These are phyloP conservation scores for Catocala nupta DNA, from an alignment of 2,888 invertebrate genomes.

Conservation along the genomic window DNA sequence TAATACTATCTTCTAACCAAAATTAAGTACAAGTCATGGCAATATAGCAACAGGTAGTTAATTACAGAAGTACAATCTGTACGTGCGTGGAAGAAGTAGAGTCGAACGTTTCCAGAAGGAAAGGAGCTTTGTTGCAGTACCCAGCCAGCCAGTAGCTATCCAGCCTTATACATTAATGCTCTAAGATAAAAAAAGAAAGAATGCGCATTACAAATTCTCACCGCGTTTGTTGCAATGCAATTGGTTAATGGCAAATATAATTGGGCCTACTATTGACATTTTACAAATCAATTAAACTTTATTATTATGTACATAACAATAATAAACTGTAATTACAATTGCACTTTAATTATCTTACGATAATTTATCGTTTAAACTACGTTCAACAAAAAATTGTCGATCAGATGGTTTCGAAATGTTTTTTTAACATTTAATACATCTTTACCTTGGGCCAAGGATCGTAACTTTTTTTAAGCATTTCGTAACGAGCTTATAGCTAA, in stretches of 20 bases:
- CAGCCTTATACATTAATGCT: too few relatives aligned
- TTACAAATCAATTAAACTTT: slow-evolving; percentile 9
- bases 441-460: slow-evolving; percentile 42
- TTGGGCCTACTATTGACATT: slow-evolving; percentile 12
- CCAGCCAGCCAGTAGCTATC: too few relatives aligned
- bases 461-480: slow-evolving; percentile 41
- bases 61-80: too few relatives aligned
- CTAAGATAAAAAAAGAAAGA: too few relatives aligned
- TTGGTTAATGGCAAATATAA: neutral
- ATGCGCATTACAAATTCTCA: neutral
- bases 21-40: too few relatives aligned
- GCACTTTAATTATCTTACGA: neutral
- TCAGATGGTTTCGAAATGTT: slow-evolving; percentile 31
- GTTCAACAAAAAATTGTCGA: slow-evolving; percentile 5
- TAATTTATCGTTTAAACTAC: slow-evolving; percentile 3
- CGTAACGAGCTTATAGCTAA: slow-evolving; percentile 43
- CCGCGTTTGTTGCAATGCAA: neutral
- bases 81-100: too few relatives aligned
- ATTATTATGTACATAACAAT: slow-evolving; percentile 2
- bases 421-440: slow-evolving; percentile 38
- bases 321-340: neutral
- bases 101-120: too few relatives aligned
- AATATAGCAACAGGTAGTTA: too few relatives aligned
- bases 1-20: too few relatives aligned
- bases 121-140: too few relatives aligned